Base-by-base conservation (phyloP, 1,140 invertebrate genomes). In the Scaptomyza graminum region DNA sequence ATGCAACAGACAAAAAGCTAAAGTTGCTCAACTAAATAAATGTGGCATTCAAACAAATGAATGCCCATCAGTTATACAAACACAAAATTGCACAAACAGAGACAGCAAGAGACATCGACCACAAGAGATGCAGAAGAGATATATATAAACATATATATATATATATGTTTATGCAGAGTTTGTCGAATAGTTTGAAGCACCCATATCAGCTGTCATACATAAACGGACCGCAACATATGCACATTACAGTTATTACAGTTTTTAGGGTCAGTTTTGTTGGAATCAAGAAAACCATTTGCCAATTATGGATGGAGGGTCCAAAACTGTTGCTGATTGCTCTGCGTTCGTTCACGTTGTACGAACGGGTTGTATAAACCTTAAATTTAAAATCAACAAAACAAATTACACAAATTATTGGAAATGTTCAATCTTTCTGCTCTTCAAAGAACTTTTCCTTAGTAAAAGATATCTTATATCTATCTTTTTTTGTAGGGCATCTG, bases 171-270 rank as follows among this genome's bases (percentile, higher is more conserved):
- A 49, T 16, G 12, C 16, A 5, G 12, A 34, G 16, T 18, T 47
- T 9, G 28, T 34, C 11, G 25, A 9, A 43, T 11, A 31, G 63
- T 41, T 50, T 18, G 13, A 13, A 47, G 22, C 15, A 52, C 50
- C 50, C 66, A 55, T 34, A 49, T 55, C 43, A 52, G 34, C 41
- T 54, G 68, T 65, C 52, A 52, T 41, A 64, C 44, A 64, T 63
- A 56, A 63, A 50, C 37, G 7, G 25, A 70, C 67, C 50, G 25
- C 51, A 71, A 64, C 51, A 69, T 55, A 70, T 70, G 67, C 60
- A 37, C 22, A 70, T 57, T 71, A 71, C 62, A 57, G 39, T 71
- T 71, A 65, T 71, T 71, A 44, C 37, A 51, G 44, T 56, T 55
- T 56, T 22, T 34, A 9, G 37, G 60, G 13, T 9, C 56, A 62